phyloP scores from a whole-genome alignment of 2,113 vertebrate genomes.

The Formicarius rufipectus region DNA sequence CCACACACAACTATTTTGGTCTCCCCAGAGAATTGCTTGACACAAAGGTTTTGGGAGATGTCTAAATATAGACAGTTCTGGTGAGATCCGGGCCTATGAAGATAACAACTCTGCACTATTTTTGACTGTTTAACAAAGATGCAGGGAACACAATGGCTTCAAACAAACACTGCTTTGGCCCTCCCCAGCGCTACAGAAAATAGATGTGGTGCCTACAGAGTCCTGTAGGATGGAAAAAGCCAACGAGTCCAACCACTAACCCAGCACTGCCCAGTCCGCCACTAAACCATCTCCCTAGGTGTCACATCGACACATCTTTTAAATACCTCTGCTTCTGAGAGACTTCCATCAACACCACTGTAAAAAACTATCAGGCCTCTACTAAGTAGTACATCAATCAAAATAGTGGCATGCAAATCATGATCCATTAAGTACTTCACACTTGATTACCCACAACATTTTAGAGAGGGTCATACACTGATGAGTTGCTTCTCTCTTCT shows the following conservation, averaged over 20 bases:
- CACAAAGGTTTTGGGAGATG: conserved; percentile 54
- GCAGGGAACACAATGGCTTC: conserved; percentile 17
- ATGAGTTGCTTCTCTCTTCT: conserved; percentile 51
- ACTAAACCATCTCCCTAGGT: neutral
- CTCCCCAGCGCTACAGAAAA: conserved; percentile 29
- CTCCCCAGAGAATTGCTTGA: neutral
- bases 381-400: conserved; percentile 52
- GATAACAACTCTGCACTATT: conserved; percentile 45
- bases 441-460: conserved; percentile 66
- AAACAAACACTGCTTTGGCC: neutral
- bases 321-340: conserved; percentile 38
- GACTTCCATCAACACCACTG: conserved; percentile 8
- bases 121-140: conserved; percentile 5
- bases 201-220: neutral
- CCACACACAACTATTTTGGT: neutral
- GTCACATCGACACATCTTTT: neutral
- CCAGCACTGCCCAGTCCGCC: neutral
- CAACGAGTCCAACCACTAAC: neutral
- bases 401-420: conserved; percentile 51
- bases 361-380: conserved; percentile 46
- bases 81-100: conserved; percentile 1
- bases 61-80: conserved; percentile 61
- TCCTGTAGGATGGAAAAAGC: neutral
- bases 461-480: conserved; percentile 41
- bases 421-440: conserved; percentile 55